phyloP scores from a whole-genome alignment of 2,113 vertebrate species.

The Phalacrocorax brasilianus region DNA sequence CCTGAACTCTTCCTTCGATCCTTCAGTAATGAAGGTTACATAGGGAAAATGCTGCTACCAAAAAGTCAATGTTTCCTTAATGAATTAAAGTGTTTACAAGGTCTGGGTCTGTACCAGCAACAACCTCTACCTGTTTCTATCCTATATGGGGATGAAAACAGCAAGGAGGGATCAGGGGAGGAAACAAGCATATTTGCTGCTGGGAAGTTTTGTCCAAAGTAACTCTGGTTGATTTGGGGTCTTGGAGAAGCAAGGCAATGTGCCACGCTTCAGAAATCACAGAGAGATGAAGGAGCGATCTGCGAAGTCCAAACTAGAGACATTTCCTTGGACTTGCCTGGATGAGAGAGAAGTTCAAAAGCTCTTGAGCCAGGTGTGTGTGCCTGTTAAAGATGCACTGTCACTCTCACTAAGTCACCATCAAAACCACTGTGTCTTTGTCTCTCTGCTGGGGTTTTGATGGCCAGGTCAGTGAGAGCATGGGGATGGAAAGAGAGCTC shows the following conservation, averaged over 20 bases:
- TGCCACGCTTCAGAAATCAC: neutral
- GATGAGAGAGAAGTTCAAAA: neutral
- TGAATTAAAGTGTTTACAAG: neutral
- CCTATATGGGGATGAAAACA: neutral
- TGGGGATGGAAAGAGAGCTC: neutral
- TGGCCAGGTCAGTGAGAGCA: neutral
- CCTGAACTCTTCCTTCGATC: neutral
- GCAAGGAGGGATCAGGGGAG: neutral
- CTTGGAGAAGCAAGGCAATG: neutral
- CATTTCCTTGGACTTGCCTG: neutral
- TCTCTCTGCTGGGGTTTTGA: neutral
- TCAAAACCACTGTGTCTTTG: neutral
- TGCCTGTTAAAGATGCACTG: neutral
- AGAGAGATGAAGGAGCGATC: neutral
- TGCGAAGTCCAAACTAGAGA: neutral
- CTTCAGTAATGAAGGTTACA: neutral
- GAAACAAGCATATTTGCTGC: neutral
- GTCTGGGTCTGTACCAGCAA: neutral
- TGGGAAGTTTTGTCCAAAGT: neutral
- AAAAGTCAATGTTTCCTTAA: neutral
- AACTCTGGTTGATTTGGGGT: neutral
- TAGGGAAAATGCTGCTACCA: neutral
- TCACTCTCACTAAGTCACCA: neutral
- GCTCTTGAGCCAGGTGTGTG: neutral
- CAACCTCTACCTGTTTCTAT: neutral